phyloP scores from a whole-genome alignment of 2,113 vertebrate genomes.

The Myrmecophaga tridactyla region DNA sequence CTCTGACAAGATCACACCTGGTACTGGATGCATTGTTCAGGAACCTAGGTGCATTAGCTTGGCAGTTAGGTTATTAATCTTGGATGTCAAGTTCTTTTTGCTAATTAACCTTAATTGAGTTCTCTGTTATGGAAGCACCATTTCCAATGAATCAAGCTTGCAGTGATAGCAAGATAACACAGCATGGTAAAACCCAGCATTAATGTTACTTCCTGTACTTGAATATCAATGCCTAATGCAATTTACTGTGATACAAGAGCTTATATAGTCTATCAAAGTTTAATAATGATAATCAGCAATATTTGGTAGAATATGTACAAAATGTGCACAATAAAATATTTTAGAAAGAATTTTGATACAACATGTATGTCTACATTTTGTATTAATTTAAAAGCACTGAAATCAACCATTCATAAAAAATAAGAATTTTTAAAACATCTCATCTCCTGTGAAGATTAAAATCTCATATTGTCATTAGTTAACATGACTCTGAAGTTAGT shows the following conservation, averaged over 20 bases:
- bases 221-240: neutral
- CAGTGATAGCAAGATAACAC: constrained; percentile 31
- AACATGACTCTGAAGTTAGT: constrained; percentile 26
- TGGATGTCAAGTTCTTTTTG: constrained; percentile 62
- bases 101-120: constrained; percentile 75
- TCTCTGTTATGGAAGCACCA: constrained; percentile 25
- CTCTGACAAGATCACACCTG: constrained; percentile 47
- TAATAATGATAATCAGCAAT: neutral
- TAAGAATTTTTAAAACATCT: neutral
- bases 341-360: constrained; percentile 10
- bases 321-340: constrained; percentile 34
- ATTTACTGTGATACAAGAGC: neutral
- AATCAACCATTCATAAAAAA: neutral
- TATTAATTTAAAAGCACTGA: constrained; percentile 26
- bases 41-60: neutral
- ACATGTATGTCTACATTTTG: neutral
- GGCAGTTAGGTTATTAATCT: constrained; percentile 64
- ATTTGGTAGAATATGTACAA: neutral
- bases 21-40: constrained; percentile 17
- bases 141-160: constrained; percentile 36
- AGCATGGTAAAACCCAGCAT: neutral
- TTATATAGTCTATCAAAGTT: neutral
- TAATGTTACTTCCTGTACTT: neutral
- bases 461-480: constrained; percentile 22
- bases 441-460: constrained; percentile 13